Evolutionary conservation across 2,888 invertebrate species (phyloP).

Genomic region (Amphipoea lucens): DNA sequence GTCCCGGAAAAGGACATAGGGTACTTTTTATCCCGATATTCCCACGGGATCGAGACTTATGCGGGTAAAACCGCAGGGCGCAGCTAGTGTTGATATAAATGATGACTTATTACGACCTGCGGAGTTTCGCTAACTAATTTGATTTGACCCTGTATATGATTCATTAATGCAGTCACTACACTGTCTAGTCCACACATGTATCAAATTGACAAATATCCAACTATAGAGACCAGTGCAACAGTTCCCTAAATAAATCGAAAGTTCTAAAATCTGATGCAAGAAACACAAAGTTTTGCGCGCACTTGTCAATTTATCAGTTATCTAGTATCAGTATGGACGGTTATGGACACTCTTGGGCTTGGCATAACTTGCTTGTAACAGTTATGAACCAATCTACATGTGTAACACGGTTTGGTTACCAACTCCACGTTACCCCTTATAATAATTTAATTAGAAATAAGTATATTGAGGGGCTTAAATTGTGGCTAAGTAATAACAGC

Average conservation of each 20-base stretch:
- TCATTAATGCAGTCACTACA: too few species aligned
- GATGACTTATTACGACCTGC: too few species aligned
- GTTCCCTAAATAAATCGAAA: conserved; percentile 26
- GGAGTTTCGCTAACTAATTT: neutral
- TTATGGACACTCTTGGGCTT: conserved; percentile 54
- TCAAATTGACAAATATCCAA: neutral
- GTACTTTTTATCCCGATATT: too few species aligned
- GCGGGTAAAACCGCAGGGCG: too few species aligned
- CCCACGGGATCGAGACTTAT: too few species aligned
- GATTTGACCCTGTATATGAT: neutral
- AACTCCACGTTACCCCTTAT: neutral
- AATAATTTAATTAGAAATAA: conserved; percentile 5
- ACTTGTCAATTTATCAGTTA: conserved; percentile 48
- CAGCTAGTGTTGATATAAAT: too few species aligned
- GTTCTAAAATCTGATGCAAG: conserved; percentile 61
- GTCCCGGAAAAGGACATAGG: too few species aligned
- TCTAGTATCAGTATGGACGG: conserved; percentile 42
- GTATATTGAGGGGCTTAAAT: neutral
- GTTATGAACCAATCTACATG: conserved; percentile 32
- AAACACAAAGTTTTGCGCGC: conserved; percentile 52
- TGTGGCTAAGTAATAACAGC: too few species aligned
- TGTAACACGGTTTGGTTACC: neutral
- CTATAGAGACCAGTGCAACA: conserved; percentile 9
- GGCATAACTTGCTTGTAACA: conserved; percentile 26
- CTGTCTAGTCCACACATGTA: too few species aligned